Conservation (phyloP, 2,113 vertebrate species). For the Rhinoptilus africanus region DNA sequence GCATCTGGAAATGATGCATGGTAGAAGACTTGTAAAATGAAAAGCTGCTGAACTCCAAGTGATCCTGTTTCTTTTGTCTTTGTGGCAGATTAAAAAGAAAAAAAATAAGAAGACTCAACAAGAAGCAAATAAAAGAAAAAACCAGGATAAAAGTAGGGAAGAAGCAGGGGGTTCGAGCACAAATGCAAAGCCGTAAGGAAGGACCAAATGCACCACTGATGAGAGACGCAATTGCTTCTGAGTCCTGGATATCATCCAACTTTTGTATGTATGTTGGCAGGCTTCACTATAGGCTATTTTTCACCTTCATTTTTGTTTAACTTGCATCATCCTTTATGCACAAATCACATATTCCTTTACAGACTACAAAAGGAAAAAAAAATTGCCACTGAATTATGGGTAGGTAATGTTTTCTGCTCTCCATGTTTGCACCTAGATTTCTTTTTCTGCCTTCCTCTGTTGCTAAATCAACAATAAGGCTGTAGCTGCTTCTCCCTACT, state of each 20-base stretch:
- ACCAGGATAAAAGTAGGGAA: background rate
- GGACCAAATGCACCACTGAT: background rate
- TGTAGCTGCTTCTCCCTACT: background rate
- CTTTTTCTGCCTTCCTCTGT: background rate
- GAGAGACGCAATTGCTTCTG: background rate
- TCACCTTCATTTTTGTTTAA: background rate
- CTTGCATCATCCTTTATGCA: background rate
- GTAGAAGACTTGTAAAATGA: background rate
- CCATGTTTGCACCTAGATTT: background rate
- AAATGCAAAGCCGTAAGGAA: background rate
- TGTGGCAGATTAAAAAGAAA: background rate
- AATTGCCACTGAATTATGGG: background rate
- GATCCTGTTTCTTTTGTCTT: background rate
- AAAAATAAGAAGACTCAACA: background rate
- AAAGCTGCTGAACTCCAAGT: background rate
- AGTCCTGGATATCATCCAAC: background rate
- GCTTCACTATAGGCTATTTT: background rate
- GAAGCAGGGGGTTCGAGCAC: background rate
- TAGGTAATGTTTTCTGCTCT: background rate
- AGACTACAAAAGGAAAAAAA: background rate
- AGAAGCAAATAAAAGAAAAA: background rate
- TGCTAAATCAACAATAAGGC: background rate
- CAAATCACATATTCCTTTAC: background rate
- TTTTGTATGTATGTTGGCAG: background rate
- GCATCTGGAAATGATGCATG: background rate